Evolutionary conservation across 2,888 invertebrate genomes (phyloP).

Genomic region (Lithophane leautieri): DNA sequence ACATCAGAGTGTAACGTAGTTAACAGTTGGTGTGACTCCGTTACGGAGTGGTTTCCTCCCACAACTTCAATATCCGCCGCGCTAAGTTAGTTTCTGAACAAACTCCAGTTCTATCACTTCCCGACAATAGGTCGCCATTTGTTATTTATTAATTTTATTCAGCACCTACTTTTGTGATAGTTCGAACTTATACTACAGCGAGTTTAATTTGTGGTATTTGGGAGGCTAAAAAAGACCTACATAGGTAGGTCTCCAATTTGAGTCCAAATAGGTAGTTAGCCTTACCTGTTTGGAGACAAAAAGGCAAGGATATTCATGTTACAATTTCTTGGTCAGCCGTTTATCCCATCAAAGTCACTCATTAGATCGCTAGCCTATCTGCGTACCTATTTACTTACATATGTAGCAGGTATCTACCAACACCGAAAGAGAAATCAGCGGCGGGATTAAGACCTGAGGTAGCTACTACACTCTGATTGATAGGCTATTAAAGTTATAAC

Average conservation of each 20-base stretch:
- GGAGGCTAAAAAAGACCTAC: not conserved
- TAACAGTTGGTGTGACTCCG: constrained; percentile 65
- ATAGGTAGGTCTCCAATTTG: no score
- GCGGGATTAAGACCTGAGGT: not conserved
- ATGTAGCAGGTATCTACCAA: not conserved
- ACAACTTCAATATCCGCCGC: constrained; percentile 65
- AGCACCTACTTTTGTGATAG: constrained; percentile 17
- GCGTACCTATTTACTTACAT: not conserved
- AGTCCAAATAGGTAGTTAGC: no score
- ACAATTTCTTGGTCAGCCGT: not conserved
- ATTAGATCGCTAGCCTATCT: not conserved
- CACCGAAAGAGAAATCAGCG: not conserved
- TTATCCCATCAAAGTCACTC: not conserved
- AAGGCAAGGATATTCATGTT: not conserved
- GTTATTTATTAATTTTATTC: constrained; percentile 64
- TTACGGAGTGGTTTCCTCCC: constrained; percentile 64
- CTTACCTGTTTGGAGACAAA: not conserved
- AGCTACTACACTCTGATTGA: not conserved
- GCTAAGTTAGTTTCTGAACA: constrained; percentile 63
- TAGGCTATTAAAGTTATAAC: not conserved
- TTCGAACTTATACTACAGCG: constrained; percentile 17
- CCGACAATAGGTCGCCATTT: constrained; percentile 57
- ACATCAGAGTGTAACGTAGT: constrained; percentile 59
- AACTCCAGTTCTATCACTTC: constrained; percentile 59
- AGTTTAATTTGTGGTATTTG: constrained; percentile 5